phyloP scores from a whole-genome alignment of 2,888 invertebrate species.

The Plebejus anna region DNA sequence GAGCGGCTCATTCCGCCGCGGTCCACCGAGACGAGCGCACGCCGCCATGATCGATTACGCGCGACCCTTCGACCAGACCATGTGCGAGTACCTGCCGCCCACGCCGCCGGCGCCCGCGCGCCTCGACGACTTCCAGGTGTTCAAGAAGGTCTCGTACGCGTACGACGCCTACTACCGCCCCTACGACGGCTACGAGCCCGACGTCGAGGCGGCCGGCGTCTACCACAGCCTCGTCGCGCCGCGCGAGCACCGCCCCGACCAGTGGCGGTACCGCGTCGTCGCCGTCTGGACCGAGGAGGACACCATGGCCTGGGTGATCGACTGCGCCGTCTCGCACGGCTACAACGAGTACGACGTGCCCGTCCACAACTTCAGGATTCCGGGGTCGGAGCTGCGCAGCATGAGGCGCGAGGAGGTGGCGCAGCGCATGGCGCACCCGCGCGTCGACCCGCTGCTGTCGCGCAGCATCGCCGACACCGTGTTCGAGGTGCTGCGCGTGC shows the following conservation, averaged over 20 bases:
- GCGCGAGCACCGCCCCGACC: constrained; percentile 61
- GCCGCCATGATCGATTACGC: constrained; percentile 70
- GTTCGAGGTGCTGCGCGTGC: constrained; percentile 60
- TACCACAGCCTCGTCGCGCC: constrained; percentile 67
- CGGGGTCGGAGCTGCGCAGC: constrained; percentile 57
- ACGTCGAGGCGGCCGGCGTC: constrained; percentile 60
- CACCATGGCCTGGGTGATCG: constrained; percentile 77
- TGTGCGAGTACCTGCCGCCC: constrained; percentile 66
- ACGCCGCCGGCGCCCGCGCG: constrained; percentile 64
- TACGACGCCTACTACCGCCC: constrained; percentile 63
- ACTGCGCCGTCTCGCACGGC: constrained; percentile 59
- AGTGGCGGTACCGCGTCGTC: constrained; percentile 77
- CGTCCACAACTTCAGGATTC: constrained; percentile 64
- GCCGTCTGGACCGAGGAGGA: constrained; percentile 79
- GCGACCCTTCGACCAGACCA: constrained; percentile 70
- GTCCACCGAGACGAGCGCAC: constrained; percentile 57
- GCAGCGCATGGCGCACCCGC: constrained; percentile 56
- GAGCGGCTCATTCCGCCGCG: constrained; percentile 47
- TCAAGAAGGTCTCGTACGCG: constrained; percentile 65
- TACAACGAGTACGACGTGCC: constrained; percentile 66
- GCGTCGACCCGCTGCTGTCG: constrained; percentile 53
- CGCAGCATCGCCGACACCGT: constrained; percentile 59
- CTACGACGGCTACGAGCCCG: constrained; percentile 65
- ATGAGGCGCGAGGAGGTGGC: constrained; percentile 65
- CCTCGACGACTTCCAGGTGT: constrained; percentile 72